Conservation (phyloP, 2,113 vertebrate species). For the Albula glossodonta region DNA sequence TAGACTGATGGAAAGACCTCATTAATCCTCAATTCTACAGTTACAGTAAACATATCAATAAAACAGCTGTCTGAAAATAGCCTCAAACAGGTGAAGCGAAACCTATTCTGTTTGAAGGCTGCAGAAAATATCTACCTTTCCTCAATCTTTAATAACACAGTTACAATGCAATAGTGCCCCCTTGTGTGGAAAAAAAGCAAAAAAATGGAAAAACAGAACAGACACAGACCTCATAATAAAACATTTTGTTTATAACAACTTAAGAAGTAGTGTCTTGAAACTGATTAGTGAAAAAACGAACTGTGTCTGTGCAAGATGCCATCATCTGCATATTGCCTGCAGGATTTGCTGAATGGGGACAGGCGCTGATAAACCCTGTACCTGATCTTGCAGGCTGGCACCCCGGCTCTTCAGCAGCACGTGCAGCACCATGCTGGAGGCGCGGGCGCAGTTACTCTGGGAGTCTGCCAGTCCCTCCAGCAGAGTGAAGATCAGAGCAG, state of each 20-base stretch:
- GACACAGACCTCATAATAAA: neutral
- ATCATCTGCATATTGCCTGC: neutral
- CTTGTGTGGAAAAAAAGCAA: constrained; percentile 10
- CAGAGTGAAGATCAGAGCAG: constrained; percentile 79
- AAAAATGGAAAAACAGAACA: neutral
- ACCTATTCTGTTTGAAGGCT: neutral
- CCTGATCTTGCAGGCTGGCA: constrained; percentile 79
- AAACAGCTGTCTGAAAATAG: neutral
- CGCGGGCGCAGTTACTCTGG: constrained; percentile 81
- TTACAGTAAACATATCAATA: neutral
- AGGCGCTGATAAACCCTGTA: constrained; percentile 31
- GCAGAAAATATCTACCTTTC: neutral
- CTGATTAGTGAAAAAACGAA: neutral
- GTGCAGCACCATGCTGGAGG: constrained; percentile 82
- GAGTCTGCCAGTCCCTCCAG: constrained; percentile 82
- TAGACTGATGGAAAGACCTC: neutral
- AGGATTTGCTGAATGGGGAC: neutral
- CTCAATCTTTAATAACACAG: neutral
- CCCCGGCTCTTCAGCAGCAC: constrained; percentile 84
- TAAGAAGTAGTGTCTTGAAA: neutral
- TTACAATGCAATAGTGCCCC: constrained; percentile 11
- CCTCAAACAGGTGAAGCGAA: neutral
- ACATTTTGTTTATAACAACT: neutral
- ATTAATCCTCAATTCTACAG: neutral
- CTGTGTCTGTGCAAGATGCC: neutral